Percentiles rank a stretch among this genome's conserved stretches.
Evolutionary conservation across 2,113 vertebrate genomes (phyloP).

Genomic region (Crotalus tigris): DNA sequence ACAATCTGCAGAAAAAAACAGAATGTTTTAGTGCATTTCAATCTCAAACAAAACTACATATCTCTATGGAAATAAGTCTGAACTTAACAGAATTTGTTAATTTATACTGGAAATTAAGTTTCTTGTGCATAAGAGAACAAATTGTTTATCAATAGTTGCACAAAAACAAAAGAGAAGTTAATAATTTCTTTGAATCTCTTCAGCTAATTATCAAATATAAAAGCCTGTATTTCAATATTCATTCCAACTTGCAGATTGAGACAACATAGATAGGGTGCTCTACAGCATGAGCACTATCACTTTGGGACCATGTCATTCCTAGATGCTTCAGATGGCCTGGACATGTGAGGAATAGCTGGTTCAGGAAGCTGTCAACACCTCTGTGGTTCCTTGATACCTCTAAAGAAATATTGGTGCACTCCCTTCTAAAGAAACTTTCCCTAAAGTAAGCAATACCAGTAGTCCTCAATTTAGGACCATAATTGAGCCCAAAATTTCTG

Average conservation of each 20-base stretch:
- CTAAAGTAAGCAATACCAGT: neutral
- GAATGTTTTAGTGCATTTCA: neutral
- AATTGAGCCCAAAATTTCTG: no score
- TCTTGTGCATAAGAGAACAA: neutral
- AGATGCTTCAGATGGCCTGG: neutral
- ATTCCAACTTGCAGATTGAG: neutral
- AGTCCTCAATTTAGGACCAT: no score
- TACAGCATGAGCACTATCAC: neutral
- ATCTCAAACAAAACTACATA: neutral
- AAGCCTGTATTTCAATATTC: neutral
- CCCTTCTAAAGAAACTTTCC: neutral
- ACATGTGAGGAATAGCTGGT: neutral
- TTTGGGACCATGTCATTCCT: neutral
- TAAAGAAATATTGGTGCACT: neutral
- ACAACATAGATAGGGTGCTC: neutral
- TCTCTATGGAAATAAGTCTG: neutral
- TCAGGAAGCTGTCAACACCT: neutral
- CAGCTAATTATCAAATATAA: neutral
- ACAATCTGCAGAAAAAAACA: constrained; percentile 78
- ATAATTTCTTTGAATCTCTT: neutral
- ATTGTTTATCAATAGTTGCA: neutral
- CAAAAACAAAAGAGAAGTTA: neutral
- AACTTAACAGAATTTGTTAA: neutral
- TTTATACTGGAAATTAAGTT: neutral
- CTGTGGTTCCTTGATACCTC: neutral